Evolutionary conservation across 2,797 vertebrate species (phyloP).

Genomic region (Peromyscus aztecus): DNA sequence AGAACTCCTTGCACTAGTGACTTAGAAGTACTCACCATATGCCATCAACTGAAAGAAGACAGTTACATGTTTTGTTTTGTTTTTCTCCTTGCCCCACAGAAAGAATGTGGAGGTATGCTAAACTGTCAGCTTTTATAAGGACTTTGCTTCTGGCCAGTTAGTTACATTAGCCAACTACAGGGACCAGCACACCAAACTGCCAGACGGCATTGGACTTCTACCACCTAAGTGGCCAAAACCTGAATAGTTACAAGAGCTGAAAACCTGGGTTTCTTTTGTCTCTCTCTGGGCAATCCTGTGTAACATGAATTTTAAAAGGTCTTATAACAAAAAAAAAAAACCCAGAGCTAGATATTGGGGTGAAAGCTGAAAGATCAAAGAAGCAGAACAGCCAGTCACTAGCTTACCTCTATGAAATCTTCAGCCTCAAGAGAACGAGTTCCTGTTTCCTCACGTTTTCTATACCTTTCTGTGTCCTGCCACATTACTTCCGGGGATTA

Average conservation of each 20-base stretch:
- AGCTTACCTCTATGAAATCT: too few species aligned
- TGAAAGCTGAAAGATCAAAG: too few species aligned
- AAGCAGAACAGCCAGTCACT: too few species aligned
- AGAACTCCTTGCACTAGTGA: not conserved
- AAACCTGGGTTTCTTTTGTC: not conserved
- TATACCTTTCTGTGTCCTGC: too few species aligned
- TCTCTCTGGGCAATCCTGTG: constrained; percentile 19
- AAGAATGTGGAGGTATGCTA: not conserved
- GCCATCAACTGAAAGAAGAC: not conserved
- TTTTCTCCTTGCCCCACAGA: not conserved
- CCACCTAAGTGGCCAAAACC: not conserved
- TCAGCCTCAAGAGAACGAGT: too few species aligned
- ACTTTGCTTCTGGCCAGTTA: not conserved
- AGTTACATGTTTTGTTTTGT: not conserved
- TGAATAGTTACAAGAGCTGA: not conserved
- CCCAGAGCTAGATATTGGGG: too few species aligned
- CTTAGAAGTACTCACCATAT: not conserved
- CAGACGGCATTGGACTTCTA: not conserved
- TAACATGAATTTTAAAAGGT: too few species aligned
- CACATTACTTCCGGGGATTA: too few species aligned
- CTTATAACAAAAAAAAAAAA: too few species aligned
- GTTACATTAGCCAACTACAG: not conserved
- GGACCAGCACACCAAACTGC: not conserved
- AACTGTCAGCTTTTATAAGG: not conserved
- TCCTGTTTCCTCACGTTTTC: too few species aligned